phyloP scores from a whole-genome alignment of 2,888 invertebrate species.

The Seira ritae region DNA sequence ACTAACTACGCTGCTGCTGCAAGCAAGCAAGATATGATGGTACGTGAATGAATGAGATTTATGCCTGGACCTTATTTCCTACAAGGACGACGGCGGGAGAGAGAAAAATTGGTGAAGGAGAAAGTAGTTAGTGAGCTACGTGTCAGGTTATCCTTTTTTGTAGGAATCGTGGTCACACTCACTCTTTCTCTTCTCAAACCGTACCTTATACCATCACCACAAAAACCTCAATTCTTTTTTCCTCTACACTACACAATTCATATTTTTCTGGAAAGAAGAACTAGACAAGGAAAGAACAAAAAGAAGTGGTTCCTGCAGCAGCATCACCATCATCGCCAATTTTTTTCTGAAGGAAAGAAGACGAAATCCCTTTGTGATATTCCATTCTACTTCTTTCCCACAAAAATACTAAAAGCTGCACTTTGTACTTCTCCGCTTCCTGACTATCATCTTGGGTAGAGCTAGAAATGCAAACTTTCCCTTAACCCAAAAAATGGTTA shows the following conservation, averaged over 20 bases:
- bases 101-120: constrained; percentile 5
- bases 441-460: background rate
- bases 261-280: background rate
- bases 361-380: background rate
- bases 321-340: too few relatives aligned
- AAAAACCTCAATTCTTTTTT: constrained; percentile 7
- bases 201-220: background rate
- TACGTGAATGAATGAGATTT: constrained; percentile 11
- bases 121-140: constrained; percentile 35
- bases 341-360: background rate
- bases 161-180: constrained; percentile 49
- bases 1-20: background rate
- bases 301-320: background rate
- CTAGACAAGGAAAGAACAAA: background rate
- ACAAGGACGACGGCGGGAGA: background rate
- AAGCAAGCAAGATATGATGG: background rate
- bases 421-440: background rate
- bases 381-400: constrained; percentile 5
- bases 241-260: background rate
- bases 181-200: background rate
- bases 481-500: background rate
- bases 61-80: background rate
- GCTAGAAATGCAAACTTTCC: background rate
- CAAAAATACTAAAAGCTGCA: background rate
- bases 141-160: constrained; percentile 47